These are phyloP conservation scores for Sclerurus mexicanus DNA, from an alignment of 2,113 vertebrate species.

Conservation along the genomic window DNA sequence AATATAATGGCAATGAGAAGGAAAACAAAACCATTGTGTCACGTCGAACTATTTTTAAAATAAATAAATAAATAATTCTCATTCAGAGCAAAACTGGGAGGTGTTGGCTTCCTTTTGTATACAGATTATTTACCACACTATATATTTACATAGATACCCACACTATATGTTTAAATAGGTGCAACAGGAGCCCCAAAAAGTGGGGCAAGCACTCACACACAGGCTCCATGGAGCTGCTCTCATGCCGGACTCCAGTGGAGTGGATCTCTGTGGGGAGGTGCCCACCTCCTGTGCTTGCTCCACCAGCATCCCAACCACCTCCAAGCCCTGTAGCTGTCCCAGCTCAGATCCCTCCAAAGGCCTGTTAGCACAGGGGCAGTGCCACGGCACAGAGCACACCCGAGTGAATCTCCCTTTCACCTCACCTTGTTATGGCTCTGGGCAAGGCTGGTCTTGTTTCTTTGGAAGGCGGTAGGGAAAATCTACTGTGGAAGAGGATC, in stretches of 20 bases:
- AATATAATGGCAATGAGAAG: background rate
- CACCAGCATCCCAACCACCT: background rate
- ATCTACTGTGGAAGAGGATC: background rate
- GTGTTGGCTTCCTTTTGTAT: background rate
- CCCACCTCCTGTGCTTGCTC: background rate
- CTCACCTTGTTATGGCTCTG: background rate
- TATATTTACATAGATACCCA: no score
- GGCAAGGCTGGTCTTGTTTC: background rate
- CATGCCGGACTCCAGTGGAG: background rate
- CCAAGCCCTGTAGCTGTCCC: background rate
- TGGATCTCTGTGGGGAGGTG: background rate
- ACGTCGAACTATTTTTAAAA: background rate
- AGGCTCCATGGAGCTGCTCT: background rate
- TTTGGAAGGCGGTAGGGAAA: background rate
- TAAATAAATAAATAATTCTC: no score
- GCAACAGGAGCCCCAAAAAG: background rate
- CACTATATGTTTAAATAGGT: background rate
- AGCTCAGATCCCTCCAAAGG: background rate
- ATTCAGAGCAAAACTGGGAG: background rate
- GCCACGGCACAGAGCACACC: rapidly evolving
- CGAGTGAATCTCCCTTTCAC: background rate
- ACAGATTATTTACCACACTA: background rate
- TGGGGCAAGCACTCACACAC: background rate
- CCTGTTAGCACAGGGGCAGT: background rate
- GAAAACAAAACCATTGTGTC: background rate